Conservation (phyloP, 2,113 vertebrate genomes). For the Perognathus longimembris region DNA sequence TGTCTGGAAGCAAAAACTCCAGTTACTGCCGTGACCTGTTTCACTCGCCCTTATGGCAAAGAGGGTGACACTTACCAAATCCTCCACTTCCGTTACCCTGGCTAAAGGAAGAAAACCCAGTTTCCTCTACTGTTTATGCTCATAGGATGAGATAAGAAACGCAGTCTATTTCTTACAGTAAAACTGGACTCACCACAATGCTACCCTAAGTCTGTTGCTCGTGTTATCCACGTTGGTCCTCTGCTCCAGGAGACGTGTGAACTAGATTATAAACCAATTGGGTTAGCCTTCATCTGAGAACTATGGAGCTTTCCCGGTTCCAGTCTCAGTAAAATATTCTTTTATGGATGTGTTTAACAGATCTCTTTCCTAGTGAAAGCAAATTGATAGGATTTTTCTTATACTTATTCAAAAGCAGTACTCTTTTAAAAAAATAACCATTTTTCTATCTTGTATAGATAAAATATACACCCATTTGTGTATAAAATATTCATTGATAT, state of each 20-base stretch:
- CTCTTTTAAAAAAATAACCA: not conserved
- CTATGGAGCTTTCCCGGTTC: slow-evolving; percentile 14
- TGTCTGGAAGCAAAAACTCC: slow-evolving; percentile 1
- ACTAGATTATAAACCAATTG: slow-evolving; percentile 39
- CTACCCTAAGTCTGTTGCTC: not conserved
- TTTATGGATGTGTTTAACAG: slow-evolving; percentile 37
- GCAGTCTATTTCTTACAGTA: slow-evolving; percentile 38
- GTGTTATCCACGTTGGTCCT: not conserved
- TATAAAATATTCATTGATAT: too few relatives aligned
- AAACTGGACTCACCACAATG: slow-evolving; percentile 29
- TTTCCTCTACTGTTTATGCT: slow-evolving; percentile 43
- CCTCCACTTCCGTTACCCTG: not conserved
- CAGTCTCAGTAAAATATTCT: slow-evolving; percentile 30
- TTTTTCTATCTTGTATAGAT: slow-evolving; percentile 4
- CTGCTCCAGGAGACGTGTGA: slow-evolving; percentile 28
- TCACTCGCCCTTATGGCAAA: too few relatives aligned
- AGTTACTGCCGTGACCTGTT: too few relatives aligned
- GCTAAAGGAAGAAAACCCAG: slow-evolving; percentile 19
- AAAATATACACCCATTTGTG: not conserved
- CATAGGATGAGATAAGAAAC: slow-evolving; percentile 19
- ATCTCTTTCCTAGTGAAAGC: slow-evolving; percentile 8
- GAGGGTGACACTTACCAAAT: not conserved
- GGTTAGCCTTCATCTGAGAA: slow-evolving; percentile 63
- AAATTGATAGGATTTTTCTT: slow-evolving; percentile 36
- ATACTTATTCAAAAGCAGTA: not conserved